Evolutionary conservation across 2,888 invertebrate species (phyloP), one percentile per base, ranked within the genome.

Genomic region (Drosophila neonasuta): DNA sequence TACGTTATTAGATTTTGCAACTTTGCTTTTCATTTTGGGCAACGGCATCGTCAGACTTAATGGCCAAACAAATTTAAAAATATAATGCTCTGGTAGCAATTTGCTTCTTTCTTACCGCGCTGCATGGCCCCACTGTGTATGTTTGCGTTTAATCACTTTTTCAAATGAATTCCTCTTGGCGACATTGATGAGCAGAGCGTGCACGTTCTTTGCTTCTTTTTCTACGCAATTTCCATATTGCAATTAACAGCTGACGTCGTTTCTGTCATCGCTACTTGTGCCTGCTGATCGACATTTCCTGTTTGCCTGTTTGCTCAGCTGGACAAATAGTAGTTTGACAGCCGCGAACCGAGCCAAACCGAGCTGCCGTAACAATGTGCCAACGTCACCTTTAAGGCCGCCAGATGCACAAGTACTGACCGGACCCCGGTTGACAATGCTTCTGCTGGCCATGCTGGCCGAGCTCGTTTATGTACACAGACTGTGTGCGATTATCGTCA

Each of bases 121-220:
- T 86, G 84, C 80, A 80, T 80, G 41, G 62, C 79, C 59, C 46
- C 24, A 6, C 24, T 24, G 4, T 24, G 24, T 17, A 1, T 63
- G 81, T 77, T 77, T 74, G 51, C 52, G 48, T 80, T 83, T 74
- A 80, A 74, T 77, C 70, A 70, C 80, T 73, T 68, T 68, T 56
- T 60, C 45, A 58, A 64, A 71, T 61, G 68, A 56, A 49, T 54
- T 66, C 46, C 55, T 24, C 46, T 57, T 17, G 20, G 36, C 56
- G 41, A 49, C 69, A 68, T 62, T 78, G 67, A 84, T 74, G 70
- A 62, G 80, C 36, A n/a, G 74, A 62, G 80, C 36, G 36, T 36
- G 34, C 20, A 4, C 20, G 20, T 24, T 24, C 6, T 24, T 8
- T 20, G 20, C 20, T 20, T 20, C 20, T 20, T 56, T 58, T 63